Conservation (phyloP, 2,888 invertebrate species). For the Parnassius glacialis region DNA sequence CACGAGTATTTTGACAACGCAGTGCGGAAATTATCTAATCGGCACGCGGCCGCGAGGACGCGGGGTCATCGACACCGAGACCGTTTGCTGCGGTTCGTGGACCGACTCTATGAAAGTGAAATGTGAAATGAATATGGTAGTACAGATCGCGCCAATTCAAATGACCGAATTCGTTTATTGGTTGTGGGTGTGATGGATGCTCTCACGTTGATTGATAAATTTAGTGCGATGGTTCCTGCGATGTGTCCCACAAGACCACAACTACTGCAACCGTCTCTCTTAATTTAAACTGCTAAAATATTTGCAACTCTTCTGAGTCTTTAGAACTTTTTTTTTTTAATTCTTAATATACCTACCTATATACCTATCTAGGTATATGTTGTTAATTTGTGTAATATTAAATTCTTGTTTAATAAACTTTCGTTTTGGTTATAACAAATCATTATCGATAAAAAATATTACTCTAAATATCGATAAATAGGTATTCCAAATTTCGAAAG, state of each 20-base stretch:
- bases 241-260: constrained; percentile 5
- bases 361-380: no score
- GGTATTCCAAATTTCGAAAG: no score
- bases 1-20: constrained; percentile 80
- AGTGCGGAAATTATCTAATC: constrained; percentile 80
- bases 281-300: constrained; percentile 8
- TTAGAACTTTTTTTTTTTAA: no score
- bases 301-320: no score
- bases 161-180: constrained; percentile 58
- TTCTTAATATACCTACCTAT: no score
- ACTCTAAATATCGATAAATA: no score
- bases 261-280: constrained; percentile 20
- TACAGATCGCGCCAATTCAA: constrained; percentile 45
- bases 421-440: no score
- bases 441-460: no score
- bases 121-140: constrained; percentile 59
- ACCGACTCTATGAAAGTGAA: constrained; percentile 73
- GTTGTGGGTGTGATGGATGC: constrained; percentile 42
- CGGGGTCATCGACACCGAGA: constrained; percentile 64
- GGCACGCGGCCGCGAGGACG: constrained; percentile 77
- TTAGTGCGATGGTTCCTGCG: no score
- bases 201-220: constrained; percentile 32
- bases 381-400: no score
- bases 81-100: constrained; percentile 55
- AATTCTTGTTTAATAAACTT: no score